Evolutionary conservation across 30 jellyfish, hydroid and myxozoan species (phyloP), one percentile per base, ranked within the genome.

Genomic region (Calvadosia cruxmelitensis): DNA sequence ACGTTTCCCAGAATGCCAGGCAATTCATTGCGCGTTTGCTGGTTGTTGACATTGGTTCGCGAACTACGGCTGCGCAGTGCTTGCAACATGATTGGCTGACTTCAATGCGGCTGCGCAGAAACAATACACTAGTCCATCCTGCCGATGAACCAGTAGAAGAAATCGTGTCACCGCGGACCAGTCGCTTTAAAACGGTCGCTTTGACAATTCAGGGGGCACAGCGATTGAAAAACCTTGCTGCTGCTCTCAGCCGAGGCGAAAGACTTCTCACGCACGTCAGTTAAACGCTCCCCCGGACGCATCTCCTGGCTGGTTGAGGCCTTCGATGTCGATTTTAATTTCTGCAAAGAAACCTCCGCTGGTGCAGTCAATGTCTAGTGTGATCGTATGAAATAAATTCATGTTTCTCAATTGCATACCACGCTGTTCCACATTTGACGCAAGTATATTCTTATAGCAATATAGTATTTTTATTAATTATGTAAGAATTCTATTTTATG

Each of bases 11-110:
- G 10, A 90, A 64, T 2, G 94, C 98, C 49, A 81, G 72, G 68
- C 94, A 81, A 69, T 72, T 81, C 32, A 91, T 89, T 28, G 52
- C 90, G 12, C 49, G 78, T 29, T 74, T 89, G 13, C 85, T 89
- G 3, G 93, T 89, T 32, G 98, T 81, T 30, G 93, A 81, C 63
- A 68, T 71, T 15, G 79, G 72, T 2, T 63, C 69, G 49, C 51
- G 98, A 28, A 76, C 64, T 33, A 57, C 89, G 0, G 95, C 98
- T n/a, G 85, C 69, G 51, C 79, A 81, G 52, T 84, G 86, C 13
- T 71, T 89, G 50, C 69, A 68, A 33, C 98, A 89, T 49, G 78
- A 68, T 27, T 89, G 98, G 98, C 72, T 89, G 26, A 72, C 70
- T 10, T 73, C 29, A 26, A 25, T 34, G 33, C 33, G 79, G 15